Percentiles rank a stretch among this genome's conserved stretches.
Evolutionary conservation across 2,888 invertebrate species (phyloP).

Genomic region (Furcula furcula): DNA sequence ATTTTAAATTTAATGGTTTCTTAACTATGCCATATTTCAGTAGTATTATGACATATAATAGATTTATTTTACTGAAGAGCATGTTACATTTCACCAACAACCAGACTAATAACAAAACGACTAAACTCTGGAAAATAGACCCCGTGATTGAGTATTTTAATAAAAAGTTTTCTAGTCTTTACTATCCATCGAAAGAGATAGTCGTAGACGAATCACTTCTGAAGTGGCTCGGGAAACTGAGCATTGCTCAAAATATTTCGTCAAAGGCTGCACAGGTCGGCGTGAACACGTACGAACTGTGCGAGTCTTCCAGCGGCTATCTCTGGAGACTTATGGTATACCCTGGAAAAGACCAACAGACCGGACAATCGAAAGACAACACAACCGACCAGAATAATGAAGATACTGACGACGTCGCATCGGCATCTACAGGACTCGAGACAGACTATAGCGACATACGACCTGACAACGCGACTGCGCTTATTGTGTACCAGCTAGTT

Average conservation of each 20-base stretch:
- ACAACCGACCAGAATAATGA: no score
- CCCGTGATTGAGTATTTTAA: not conserved
- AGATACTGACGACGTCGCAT: no score
- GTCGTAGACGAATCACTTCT: slow-evolving; percentile 7
- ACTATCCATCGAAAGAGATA: not conserved
- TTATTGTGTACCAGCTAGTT: not conserved
- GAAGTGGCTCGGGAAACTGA: slow-evolving; percentile 4
- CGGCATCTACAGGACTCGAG: not conserved
- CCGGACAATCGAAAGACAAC: no score
- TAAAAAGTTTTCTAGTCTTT: not conserved
- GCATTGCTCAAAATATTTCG: slow-evolving; percentile 2
- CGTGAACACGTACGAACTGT: slow-evolving; percentile 8
- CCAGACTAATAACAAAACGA: not conserved
- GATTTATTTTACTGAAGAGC: not conserved
- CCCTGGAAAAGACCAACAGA: not conserved
- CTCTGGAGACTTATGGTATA: not conserved
- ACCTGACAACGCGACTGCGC: not conserved
- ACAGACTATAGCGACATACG: not conserved
- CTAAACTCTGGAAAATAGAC: not conserved
- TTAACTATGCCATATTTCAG: no score
- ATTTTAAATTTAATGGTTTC: no score
- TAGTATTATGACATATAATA: not conserved
- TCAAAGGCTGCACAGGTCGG: slow-evolving; percentile 4
- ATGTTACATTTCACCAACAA: not conserved
- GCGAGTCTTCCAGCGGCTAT: slow-evolving; percentile 5